Evolutionary conservation across 2,888 invertebrate species (phyloP).

Genomic region (Holacanthella duospinosa): DNA sequence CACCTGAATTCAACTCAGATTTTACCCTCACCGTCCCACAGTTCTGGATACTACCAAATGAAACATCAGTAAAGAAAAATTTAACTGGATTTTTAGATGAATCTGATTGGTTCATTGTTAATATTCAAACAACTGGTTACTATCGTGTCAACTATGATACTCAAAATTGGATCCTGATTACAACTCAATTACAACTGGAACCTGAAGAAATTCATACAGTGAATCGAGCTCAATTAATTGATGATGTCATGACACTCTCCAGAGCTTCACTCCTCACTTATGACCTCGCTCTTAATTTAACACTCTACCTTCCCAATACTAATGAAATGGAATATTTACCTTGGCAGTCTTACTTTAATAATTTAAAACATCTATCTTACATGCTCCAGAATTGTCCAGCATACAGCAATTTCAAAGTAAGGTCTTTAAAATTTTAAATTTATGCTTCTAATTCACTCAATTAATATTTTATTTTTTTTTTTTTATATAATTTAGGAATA

Average conservation of each 20-base stretch:
- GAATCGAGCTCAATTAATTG: slow-evolving; percentile 76
- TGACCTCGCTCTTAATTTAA: slow-evolving; percentile 62
- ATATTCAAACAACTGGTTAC: slow-evolving; percentile 42
- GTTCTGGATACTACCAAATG: slow-evolving; percentile 16
- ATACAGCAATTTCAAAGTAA: slow-evolving; percentile 56
- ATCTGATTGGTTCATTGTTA: slow-evolving; percentile 12
- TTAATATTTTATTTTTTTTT: not conserved
- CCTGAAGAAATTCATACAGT: slow-evolving; percentile 57
- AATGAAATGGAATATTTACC: slow-evolving; percentile 72
- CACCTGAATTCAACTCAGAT: slow-evolving; percentile 9
- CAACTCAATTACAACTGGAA: slow-evolving; percentile 52
- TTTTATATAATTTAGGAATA: slow-evolving; percentile 1
- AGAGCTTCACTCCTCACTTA: slow-evolving; percentile 58
- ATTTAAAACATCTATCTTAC: slow-evolving; percentile 62
- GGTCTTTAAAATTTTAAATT: no score
- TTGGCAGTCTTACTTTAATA: slow-evolving; percentile 65
- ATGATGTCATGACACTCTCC: slow-evolving; percentile 71
- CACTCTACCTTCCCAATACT: slow-evolving; percentile 58
- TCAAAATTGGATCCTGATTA: slow-evolving; percentile 57
- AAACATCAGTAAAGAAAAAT: not conserved
- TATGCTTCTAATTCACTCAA: no score
- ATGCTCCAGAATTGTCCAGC: slow-evolving; percentile 66
- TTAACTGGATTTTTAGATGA: not conserved
- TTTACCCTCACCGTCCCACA: slow-evolving; percentile 15
- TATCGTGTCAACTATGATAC: slow-evolving; percentile 63